Percentiles rank a stretch among this genome's conserved stretches.
Conservation (phyloP, 2,113 vertebrate species). For the Dromaius novaehollandiae region DNA sequence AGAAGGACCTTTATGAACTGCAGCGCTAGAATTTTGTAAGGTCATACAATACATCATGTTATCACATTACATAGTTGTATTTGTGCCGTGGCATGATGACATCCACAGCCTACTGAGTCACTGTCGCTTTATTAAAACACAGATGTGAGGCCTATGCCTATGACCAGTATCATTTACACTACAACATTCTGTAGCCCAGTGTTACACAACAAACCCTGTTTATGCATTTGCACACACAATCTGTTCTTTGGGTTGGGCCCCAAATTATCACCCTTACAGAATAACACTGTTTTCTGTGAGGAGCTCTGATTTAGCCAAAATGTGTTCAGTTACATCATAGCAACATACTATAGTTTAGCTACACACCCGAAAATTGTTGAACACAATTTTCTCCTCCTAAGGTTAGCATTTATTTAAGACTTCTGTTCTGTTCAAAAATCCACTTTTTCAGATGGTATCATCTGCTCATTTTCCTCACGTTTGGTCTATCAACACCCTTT, state of each 20-base stretch:
- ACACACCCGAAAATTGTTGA: slow-evolving; percentile 27
- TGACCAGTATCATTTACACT: neutral
- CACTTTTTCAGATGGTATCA: neutral
- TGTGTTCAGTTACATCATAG: neutral
- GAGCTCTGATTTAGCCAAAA: neutral
- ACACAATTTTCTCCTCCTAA: neutral
- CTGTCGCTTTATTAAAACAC: neutral
- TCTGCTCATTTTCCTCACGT: slow-evolving; percentile 7
- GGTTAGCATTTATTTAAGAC: neutral
- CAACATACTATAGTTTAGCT: neutral
- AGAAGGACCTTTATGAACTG: neutral
- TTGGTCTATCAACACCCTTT: neutral
- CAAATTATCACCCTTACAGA: neutral
- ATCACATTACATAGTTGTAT: neutral
- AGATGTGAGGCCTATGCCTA: neutral
- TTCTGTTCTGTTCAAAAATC: neutral
- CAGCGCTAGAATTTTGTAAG: neutral
- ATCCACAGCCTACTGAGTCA: neutral
- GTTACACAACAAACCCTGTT: neutral
- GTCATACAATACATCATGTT: neutral
- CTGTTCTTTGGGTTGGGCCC: neutral
- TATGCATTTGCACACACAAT: neutral
- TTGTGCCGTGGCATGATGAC: neutral
- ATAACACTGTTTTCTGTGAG: neutral
- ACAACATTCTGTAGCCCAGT: neutral